A percentile compares a stretch with the other conserved stretches of the same genome.
phyloP scores from a whole-genome alignment of 2,113 vertebrate species.

The Pteropus alecto region DNA sequence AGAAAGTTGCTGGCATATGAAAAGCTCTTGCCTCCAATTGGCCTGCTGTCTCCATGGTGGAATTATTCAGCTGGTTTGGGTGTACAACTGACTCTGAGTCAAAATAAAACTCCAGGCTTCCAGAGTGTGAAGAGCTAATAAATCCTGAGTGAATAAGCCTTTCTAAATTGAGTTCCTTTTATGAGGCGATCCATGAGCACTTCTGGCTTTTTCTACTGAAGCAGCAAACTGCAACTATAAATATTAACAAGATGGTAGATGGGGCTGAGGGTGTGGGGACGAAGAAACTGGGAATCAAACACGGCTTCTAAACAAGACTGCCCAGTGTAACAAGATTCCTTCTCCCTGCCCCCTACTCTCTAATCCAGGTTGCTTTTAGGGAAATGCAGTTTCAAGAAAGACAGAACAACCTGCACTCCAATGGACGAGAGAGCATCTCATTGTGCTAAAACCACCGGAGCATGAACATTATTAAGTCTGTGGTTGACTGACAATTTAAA shows the following conservation, averaged over 20 bases:
- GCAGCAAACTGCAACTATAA: slow-evolving; percentile 41
- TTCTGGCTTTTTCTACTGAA: slow-evolving; percentile 48
- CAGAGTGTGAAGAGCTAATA: slow-evolving; percentile 49
- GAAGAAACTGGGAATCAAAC: background rate
- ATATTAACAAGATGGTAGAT: slow-evolving; percentile 58
- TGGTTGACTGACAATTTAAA: background rate
- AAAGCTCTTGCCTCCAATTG: background rate
- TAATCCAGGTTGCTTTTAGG: background rate
- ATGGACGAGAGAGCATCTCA: background rate
- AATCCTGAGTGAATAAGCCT: slow-evolving; percentile 60
- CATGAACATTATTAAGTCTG: background rate
- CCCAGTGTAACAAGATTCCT: background rate
- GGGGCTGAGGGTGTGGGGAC: background rate
- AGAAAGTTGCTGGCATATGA: background rate
- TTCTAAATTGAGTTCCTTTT: slow-evolving; percentile 70
- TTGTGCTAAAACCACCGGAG: background rate
- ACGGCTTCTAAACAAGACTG: background rate
- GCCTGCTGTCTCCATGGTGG: slow-evolving; percentile 15
- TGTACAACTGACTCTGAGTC: background rate
- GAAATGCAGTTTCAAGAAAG: background rate
- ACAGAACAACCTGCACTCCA: background rate
- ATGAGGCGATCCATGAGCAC: slow-evolving; percentile 55
- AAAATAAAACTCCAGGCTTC: slow-evolving; percentile 52
- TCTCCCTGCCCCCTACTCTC: background rate
- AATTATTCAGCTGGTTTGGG: background rate